Evolutionary conservation across 2,113 vertebrate genomes (phyloP).

Genomic region (Mastomys coucha): DNA sequence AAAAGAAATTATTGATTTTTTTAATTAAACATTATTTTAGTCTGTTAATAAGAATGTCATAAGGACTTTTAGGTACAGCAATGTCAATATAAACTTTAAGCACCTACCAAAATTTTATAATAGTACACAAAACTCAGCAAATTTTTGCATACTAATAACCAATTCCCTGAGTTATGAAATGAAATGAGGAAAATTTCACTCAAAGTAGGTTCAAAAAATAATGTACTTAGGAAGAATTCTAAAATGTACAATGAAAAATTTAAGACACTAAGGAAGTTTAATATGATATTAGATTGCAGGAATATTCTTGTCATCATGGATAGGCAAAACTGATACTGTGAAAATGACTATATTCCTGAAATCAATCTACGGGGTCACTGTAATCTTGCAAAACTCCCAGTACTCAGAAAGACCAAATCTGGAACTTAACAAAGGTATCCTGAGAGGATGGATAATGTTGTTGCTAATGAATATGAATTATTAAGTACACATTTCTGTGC

Average conservation of each 20-base stretch:
- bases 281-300: neutral
- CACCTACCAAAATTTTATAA: neutral
- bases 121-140: neutral
- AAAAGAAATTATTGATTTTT: no score
- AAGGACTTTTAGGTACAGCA: no score
- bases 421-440: neutral
- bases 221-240: neutral
- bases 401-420: neutral
- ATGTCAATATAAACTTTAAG: neutral
- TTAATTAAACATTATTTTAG: neutral
- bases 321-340: neutral
- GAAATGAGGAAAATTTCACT: neutral
- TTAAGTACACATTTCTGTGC: neutral
- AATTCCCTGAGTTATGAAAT: neutral
- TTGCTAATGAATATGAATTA: neutral
- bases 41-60: neutral
- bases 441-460: neutral
- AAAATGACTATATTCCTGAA: neutral
- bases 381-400: neutral
- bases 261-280: neutral
- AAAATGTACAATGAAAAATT: neutral
- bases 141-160: neutral
- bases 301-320: neutral
- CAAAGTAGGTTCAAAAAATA: neutral
- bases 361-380: neutral